These are phyloP conservation scores for Pollimyrus isidori DNA, from an alignment of 2,113 vertebrate genomes.

Conservation along the genomic window DNA sequence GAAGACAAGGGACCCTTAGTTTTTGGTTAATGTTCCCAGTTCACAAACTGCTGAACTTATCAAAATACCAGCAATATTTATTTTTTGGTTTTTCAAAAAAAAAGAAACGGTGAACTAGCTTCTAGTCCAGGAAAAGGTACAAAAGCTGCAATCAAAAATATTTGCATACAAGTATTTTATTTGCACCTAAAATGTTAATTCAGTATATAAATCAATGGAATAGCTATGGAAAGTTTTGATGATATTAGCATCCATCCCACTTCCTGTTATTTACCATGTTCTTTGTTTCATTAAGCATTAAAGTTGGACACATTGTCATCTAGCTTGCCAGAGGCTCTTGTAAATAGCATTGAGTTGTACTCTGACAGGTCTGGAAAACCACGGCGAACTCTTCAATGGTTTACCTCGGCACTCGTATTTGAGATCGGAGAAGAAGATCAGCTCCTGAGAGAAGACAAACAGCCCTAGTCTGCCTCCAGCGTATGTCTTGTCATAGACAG, in stretches of 20 bases:
- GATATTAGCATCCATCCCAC: not conserved
- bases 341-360: not conserved
- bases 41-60: not conserved
- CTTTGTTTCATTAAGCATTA: not conserved
- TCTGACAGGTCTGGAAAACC: not conserved
- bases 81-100: not conserved
- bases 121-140: not conserved
- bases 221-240: not conserved
- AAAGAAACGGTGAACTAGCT: not conserved
- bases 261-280: not conserved
- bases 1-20: not conserved
- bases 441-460: slow-evolving; percentile 97
- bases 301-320: not conserved
- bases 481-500: slow-evolving; percentile 86
- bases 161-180: not conserved
- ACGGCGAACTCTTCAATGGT: slow-evolving; percentile 30
- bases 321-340: not conserved
- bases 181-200: not conserved
- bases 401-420: slow-evolving; percentile 98
- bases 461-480: slow-evolving; percentile 88
- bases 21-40: not conserved
- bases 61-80: not conserved
- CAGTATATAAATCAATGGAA: not conserved
- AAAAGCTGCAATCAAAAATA: not conserved
- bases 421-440: slow-evolving; percentile 98